A percentile compares a stretch with the other conserved stretches of the same genome.
These are phyloP conservation scores for Halcyon leucocephala DNA, from an alignment of 2,797 vertebrate species.

Conservation along the genomic window DNA sequence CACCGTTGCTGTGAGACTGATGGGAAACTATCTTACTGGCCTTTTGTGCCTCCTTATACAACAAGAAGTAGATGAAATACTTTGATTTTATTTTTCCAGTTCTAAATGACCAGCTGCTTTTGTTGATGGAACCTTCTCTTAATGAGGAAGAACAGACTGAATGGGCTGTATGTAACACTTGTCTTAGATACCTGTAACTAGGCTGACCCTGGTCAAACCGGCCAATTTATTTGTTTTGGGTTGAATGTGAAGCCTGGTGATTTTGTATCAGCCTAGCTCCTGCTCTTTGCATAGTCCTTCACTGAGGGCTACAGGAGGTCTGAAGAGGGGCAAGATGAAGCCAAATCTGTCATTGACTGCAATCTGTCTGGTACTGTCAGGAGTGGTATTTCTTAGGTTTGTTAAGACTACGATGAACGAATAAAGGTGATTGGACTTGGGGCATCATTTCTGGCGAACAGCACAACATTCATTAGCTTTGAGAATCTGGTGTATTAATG, in stretches of 20 bases:
- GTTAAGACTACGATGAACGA: background rate
- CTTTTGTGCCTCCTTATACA: background rate
- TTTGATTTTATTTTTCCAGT: background rate
- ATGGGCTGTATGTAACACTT: background rate
- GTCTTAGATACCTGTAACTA: background rate
- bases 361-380: rapidly evolving
- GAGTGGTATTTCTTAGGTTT: background rate
- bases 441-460: background rate
- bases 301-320: background rate
- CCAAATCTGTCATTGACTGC: background rate
- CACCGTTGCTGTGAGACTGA: background rate
- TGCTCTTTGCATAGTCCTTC: background rate
- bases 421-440: background rate
- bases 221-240: background rate
- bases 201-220: background rate
- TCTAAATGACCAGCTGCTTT: background rate
- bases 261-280: background rate
- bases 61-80: background rate
- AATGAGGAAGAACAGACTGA: background rate
- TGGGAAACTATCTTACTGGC: background rate
- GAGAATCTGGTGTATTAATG: background rate
- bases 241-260: background rate
- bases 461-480: background rate
- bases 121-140: background rate
- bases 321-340: background rate